Conservation (phyloP, 2,888 invertebrate species). For the Epirrita christyi region DNA sequence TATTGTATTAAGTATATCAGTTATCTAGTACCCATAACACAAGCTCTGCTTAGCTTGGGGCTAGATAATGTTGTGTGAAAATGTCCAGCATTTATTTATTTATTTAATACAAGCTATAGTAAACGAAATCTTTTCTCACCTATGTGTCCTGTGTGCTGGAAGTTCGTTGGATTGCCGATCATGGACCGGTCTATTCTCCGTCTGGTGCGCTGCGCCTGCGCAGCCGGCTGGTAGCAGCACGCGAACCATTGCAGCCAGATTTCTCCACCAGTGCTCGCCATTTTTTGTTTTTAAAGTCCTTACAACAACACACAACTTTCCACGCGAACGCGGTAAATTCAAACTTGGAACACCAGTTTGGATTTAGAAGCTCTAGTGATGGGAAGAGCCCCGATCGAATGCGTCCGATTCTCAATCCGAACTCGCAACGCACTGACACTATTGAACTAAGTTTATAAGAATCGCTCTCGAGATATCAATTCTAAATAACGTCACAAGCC, state of each 20-base stretch:
- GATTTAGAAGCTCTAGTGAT: conserved; percentile 40
- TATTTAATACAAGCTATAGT: no score
- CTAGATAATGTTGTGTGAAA: no score
- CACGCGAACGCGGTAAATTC: not conserved
- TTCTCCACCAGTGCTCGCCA: conserved; percentile 91
- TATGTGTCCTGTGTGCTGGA: conserved; percentile 94
- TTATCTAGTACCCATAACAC: no score
- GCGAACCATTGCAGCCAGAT: conserved; percentile 97
- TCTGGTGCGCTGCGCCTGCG: conserved; percentile 88
- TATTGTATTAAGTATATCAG: no score
- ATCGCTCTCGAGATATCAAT: conserved; percentile 33
- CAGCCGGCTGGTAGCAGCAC: conserved; percentile 94
- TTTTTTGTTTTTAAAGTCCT: conserved; percentile 67
- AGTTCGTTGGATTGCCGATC: conserved; percentile 98
- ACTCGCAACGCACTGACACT: conserved; percentile 46
- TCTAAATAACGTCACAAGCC: conserved; percentile 45
- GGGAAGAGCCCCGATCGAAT: conserved; percentile 46
- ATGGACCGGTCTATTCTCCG: conserved; percentile 95
- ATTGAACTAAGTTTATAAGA: conserved; percentile 32
- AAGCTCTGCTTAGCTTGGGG: no score
- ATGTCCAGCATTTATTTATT: no score
- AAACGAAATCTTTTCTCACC: conserved; percentile 55
- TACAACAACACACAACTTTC: conserved; percentile 41
- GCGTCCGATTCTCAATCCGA: conserved; percentile 44
- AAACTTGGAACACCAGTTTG: conserved; percentile 9